Percentiles rank a stretch among this genome's conserved stretches.
These are phyloP conservation scores for Laothoe populi DNA, from an alignment of 2,888 invertebrate genomes.

Conservation along the genomic window DNA sequence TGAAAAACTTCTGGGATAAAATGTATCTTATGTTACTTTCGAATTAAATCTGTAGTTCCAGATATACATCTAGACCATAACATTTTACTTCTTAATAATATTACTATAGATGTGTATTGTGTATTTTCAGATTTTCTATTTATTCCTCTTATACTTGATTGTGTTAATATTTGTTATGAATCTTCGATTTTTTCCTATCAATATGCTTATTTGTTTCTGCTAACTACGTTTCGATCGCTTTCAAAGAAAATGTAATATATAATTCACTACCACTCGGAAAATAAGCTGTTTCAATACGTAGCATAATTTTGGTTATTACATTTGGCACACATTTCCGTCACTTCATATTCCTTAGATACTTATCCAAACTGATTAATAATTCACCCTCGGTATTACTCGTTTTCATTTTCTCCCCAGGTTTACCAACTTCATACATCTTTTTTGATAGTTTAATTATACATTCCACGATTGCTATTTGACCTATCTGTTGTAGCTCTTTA, in stretches of 20 bases:
- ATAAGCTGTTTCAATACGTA: not conserved
- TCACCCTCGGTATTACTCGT: conserved; percentile 19
- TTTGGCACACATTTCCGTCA: conserved; percentile 1
- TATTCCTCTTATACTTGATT: not conserved
- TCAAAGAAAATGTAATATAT: too few relatives aligned
- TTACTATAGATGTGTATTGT: too few relatives aligned
- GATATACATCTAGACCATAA: too few relatives aligned
- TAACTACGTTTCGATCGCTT: not conserved
- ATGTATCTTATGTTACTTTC: too few relatives aligned
- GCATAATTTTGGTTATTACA: not conserved
- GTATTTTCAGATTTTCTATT: not conserved
- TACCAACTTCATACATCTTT: not conserved
- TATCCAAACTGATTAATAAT: conserved; percentile 14
- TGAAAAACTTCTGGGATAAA: too few relatives aligned
- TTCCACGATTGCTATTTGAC: conserved; percentile 22
- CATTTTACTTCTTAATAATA: too few relatives aligned
- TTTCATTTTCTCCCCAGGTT: conserved; percentile 15
- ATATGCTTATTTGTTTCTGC: not conserved
- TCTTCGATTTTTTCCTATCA: not conserved
- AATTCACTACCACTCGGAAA: not conserved
- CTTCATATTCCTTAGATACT: not conserved
- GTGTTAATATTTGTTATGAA: not conserved
- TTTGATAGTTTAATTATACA: conserved; percentile 20
- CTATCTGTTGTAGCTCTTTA: not conserved
- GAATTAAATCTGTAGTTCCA: too few relatives aligned